phyloP scores from a whole-genome alignment of 2,888 invertebrate species.

The Macrosoma leucophasiata region DNA sequence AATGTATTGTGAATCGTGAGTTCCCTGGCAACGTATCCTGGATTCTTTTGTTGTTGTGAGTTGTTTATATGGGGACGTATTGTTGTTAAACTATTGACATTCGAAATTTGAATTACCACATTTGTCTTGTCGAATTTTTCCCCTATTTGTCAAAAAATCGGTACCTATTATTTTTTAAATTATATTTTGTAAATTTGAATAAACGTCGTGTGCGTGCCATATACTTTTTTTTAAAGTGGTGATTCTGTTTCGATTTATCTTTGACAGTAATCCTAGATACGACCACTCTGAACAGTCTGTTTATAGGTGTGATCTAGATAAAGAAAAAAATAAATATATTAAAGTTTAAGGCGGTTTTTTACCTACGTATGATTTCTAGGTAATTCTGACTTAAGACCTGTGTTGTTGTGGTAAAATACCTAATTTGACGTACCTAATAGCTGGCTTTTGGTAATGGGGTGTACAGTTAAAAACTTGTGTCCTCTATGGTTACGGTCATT shows the following conservation, averaged over 20 bases:
- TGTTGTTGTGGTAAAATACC: slow-evolving; percentile 39
- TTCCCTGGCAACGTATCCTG: slow-evolving; percentile 39
- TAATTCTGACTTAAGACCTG: slow-evolving; percentile 48
- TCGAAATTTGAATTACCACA: slow-evolving; percentile 16
- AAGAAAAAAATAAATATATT: slow-evolving; percentile 45
- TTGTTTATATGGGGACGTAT: slow-evolving; percentile 38
- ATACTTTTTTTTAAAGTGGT: too few species aligned
- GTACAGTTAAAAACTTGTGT: slow-evolving; percentile 7
- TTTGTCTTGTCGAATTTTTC: too few species aligned
- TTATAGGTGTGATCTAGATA: slow-evolving; percentile 45
- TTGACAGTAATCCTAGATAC: slow-evolving; percentile 49
- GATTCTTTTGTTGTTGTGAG: slow-evolving; percentile 32
- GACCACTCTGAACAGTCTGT: slow-evolving; percentile 49
- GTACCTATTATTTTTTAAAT: too few species aligned
- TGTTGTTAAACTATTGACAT: slow-evolving; percentile 32
- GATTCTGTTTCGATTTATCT: slow-evolving; percentile 15
- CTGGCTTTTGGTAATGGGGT: slow-evolving; percentile 19
- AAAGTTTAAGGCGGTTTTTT: slow-evolving; percentile 51
- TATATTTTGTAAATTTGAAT: too few species aligned
- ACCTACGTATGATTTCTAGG: slow-evolving; percentile 59
- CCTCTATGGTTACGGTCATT: too few species aligned
- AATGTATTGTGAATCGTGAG: slow-evolving; percentile 20
- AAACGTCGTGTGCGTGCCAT: too few species aligned
- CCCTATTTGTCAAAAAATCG: too few species aligned
- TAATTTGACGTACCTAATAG: slow-evolving; percentile 16